A percentile compares a stretch with the other conserved stretches of the same genome.
phyloP scores from a whole-genome alignment of 1,140 invertebrate genomes.

The Cyphomyrmex costatus region DNA sequence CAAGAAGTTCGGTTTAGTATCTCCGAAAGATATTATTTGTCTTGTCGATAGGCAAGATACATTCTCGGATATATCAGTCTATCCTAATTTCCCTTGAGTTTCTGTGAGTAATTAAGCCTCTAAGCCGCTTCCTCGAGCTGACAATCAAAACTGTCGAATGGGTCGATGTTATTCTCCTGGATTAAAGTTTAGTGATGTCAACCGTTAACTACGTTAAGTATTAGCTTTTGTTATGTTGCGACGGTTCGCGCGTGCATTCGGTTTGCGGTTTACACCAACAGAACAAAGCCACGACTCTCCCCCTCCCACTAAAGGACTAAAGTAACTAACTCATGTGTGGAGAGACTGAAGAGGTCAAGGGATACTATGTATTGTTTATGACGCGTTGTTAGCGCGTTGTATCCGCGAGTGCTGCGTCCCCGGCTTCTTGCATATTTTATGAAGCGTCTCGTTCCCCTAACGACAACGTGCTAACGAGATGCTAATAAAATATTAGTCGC shows the following conservation, averaged over 20 bases:
- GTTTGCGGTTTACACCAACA: slow-evolving; percentile 33
- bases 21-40: slow-evolving; percentile 5
- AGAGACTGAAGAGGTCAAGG: slow-evolving; percentile 76
- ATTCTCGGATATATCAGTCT: slow-evolving; percentile 46
- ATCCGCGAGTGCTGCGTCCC: slow-evolving; percentile 67
- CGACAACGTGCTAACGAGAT: slow-evolving; percentile 80
- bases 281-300: slow-evolving; percentile 43
- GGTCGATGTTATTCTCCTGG: slow-evolving; percentile 46
- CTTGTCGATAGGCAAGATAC: slow-evolving; percentile 4
- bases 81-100: slow-evolving; percentile 67
- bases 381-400: slow-evolving; percentile 71
- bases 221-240: slow-evolving; percentile 50
- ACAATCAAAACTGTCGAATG: slow-evolving; percentile 67
- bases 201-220: slow-evolving; percentile 58
- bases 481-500: slow-evolving; percentile 80
- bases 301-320: not conserved
- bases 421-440: slow-evolving; percentile 77
- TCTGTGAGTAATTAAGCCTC: slow-evolving; percentile 69
- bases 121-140: slow-evolving; percentile 47
- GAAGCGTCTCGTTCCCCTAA: slow-evolving; percentile 70
- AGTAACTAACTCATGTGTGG: slow-evolving; percentile 37
- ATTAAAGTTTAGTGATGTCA: slow-evolving; percentile 63
- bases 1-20: not conserved
- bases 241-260: slow-evolving; percentile 21
- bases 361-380: slow-evolving; percentile 79